Conservation (phyloP, 1,140 invertebrate genomes). For the Planococcus citri region DNA sequence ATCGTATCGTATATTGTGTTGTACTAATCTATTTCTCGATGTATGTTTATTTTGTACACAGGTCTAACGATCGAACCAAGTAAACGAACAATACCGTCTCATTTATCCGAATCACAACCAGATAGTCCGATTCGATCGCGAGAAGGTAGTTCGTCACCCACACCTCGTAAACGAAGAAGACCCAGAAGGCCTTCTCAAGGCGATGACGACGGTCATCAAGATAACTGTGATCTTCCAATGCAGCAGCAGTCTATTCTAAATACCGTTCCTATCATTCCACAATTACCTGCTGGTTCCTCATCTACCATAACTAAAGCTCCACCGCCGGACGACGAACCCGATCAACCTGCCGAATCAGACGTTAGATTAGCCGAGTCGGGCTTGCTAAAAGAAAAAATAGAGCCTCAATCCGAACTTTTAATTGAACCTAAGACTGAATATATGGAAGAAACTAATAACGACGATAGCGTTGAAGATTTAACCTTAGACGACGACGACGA, state of each 20-base stretch:
- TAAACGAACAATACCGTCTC: slow-evolving; percentile 12
- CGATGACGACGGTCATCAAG: slow-evolving; percentile 28
- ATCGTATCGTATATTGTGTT: too few relatives aligned
- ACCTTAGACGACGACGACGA: slow-evolving; percentile 65
- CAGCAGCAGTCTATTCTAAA: slow-evolving; percentile 26
- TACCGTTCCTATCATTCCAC: slow-evolving; percentile 31
- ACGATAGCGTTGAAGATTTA: slow-evolving; percentile 68
- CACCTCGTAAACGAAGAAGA: slow-evolving; percentile 30
- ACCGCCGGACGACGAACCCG: slow-evolving; percentile 21
- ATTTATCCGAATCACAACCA: slow-evolving; percentile 23
- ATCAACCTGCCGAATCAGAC: slow-evolving; percentile 23
- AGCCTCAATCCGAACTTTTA: slow-evolving; percentile 28
- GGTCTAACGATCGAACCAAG: slow-evolving; percentile 24
- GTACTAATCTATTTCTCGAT: not conserved
- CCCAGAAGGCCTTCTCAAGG: slow-evolving; percentile 29
- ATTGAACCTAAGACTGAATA: slow-evolving; percentile 61
- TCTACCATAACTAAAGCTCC: slow-evolving; percentile 25
- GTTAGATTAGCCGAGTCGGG: slow-evolving; percentile 22
- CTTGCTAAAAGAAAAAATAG: slow-evolving; percentile 28
- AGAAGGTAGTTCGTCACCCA: slow-evolving; percentile 31
- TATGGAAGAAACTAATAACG: slow-evolving; percentile 49
- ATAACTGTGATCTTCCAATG: slow-evolving; percentile 30
- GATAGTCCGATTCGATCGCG: slow-evolving; percentile 26
- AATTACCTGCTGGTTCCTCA: slow-evolving; percentile 25
- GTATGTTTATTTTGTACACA: not conserved